These are phyloP conservation scores for Pandemis cinnamomeana DNA, from an alignment of 2,888 invertebrate genomes.

Conservation along the genomic window DNA sequence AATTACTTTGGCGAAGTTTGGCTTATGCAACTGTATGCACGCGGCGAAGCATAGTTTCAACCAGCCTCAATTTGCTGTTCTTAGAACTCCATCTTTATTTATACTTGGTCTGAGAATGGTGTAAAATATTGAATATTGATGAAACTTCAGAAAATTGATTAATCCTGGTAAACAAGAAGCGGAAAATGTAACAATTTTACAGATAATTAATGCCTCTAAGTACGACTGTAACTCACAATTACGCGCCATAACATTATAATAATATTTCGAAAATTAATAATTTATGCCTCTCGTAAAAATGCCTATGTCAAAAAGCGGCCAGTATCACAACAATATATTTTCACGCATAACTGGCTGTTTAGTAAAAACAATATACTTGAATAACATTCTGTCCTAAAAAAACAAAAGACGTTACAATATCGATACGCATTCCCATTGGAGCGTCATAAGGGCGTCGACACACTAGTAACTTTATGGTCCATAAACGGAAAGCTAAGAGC, in stretches of 20 bases:
- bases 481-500: slow-evolving; percentile 53
- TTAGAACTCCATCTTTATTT: too few species aligned
- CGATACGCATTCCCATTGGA: slow-evolving; percentile 44
- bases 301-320: neutral
- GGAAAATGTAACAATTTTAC: too few species aligned
- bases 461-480: slow-evolving; percentile 56
- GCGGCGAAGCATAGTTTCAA: too few species aligned
- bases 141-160: too few species aligned
- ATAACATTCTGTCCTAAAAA: slow-evolving; percentile 8
- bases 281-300: neutral
- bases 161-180: too few species aligned
- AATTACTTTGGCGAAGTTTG: too few species aligned
- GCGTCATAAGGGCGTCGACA: slow-evolving; percentile 53
- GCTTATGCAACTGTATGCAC: too few species aligned
- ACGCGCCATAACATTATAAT: neutral
- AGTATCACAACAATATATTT: neutral
- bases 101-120: too few species aligned
- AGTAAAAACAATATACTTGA: neutral
- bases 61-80: too few species aligned
- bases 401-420: slow-evolving; percentile 16
- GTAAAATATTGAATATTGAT: too few species aligned
- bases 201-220: too few species aligned
- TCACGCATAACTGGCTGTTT: neutral
- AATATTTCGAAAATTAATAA: neutral
- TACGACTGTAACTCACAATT: too few species aligned